Evolutionary conservation across 2,888 invertebrate genomes (phyloP).

Genomic region (Timema cristinae): DNA sequence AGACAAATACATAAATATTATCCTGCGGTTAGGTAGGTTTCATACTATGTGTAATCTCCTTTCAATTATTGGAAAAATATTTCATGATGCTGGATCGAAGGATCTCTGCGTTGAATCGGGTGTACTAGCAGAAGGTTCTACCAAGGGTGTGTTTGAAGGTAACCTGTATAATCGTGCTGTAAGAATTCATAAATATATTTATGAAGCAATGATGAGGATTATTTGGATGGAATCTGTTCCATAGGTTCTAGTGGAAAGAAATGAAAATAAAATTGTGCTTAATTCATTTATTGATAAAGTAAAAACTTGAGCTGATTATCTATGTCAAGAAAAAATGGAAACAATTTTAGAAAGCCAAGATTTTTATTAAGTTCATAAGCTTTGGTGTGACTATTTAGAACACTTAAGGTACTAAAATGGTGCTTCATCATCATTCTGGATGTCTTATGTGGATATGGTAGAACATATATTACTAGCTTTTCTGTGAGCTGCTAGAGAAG

Average conservation of each 20-base stretch:
- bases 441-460: neutral
- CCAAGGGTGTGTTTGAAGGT: neutral
- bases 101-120: neutral
- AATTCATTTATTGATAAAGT: neutral
- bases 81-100: neutral
- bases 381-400: neutral
- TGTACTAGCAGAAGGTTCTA: neutral
- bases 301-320: neutral
- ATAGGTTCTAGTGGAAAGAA: neutral
- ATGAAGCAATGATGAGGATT: neutral
- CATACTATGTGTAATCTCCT: neutral
- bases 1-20: neutral
- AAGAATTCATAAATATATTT: neutral
- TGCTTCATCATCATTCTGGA: neutral
- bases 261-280: neutral
- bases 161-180: neutral
- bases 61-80: neutral
- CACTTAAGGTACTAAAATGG: neutral
- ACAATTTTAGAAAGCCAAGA: neutral
- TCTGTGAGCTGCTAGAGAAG: slow-evolving; percentile 1
- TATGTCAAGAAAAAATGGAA: neutral
- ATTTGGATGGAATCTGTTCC: neutral
- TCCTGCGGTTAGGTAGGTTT: neutral
- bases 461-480: neutral
- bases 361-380: neutral